Evolutionary conservation across 1,140 invertebrate species (phyloP).

Genomic region (Phortica variegata): DNA sequence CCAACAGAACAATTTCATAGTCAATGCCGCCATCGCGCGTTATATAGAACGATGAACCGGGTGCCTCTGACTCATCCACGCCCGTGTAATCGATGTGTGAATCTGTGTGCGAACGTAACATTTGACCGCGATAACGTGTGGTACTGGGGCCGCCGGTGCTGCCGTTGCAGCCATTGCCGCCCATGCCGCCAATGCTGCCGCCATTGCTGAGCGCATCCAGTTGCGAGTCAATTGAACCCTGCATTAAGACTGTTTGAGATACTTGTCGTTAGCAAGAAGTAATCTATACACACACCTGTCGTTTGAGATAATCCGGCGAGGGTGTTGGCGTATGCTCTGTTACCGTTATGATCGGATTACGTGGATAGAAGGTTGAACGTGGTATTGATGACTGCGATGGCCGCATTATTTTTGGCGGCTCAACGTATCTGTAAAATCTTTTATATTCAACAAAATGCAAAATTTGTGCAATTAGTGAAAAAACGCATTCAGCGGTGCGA

Average conservation of each 20-base stretch:
- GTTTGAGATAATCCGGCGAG: slow-evolving; percentile 76
- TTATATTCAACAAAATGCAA: slow-evolving; percentile 40
- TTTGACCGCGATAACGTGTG: slow-evolving; percentile 48
- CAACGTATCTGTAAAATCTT: slow-evolving; percentile 57
- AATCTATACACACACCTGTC: slow-evolving; percentile 64
- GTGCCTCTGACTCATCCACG: slow-evolving; percentile 79
- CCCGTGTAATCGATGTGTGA: slow-evolving; percentile 87
- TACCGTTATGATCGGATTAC: slow-evolving; percentile 93
- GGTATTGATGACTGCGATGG: slow-evolving; percentile 39
- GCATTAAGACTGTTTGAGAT: slow-evolving; percentile 4
- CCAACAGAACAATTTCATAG: slow-evolving; percentile 85
- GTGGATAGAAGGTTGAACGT: slow-evolving; percentile 57
- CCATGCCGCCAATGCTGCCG: slow-evolving; percentile 46
- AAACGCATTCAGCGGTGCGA: slow-evolving; percentile 24
- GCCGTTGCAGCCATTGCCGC: slow-evolving; percentile 34
- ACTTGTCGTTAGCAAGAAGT: neutral
- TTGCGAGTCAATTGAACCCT: slow-evolving; percentile 80
- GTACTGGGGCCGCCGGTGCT: slow-evolving; percentile 32
- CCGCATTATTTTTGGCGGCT: slow-evolving; percentile 43
- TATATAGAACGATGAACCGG: slow-evolving; percentile 89
- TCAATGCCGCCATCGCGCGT: slow-evolving; percentile 93
- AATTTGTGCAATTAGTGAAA: slow-evolving; percentile 42
- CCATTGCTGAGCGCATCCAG: slow-evolving; percentile 70
- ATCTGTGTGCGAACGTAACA: slow-evolving; percentile 89
- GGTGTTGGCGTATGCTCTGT: slow-evolving; percentile 91